A percentile compares a stretch with the other conserved stretches of the same genome.
Conservation (phyloP, 2,888 invertebrate species). For the Agrochola circellaris region DNA sequence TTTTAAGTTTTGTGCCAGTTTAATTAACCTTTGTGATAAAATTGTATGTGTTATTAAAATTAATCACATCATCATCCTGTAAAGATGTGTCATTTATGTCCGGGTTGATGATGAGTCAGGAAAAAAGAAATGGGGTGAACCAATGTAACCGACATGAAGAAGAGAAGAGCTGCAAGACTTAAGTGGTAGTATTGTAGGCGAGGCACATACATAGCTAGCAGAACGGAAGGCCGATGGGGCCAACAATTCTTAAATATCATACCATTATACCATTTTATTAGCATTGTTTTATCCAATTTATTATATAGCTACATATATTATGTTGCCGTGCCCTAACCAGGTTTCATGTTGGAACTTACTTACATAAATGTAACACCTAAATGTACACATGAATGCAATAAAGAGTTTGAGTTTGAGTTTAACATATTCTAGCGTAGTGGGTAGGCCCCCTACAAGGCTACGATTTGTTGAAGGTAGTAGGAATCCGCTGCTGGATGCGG, state of each 20-base stretch:
- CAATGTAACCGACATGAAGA: too few species aligned
- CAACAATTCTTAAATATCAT: neutral
- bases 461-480: neutral
- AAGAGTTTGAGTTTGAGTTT: too few species aligned
- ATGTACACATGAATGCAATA: too few species aligned
- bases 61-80: neutral
- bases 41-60: neutral
- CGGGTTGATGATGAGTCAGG: neutral
- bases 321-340: too few species aligned
- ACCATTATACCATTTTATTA: too few species aligned
- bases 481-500: neutral
- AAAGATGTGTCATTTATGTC: neutral
- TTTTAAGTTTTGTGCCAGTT: conserved; percentile 5
- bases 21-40: conserved; percentile 25
- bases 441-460: neutral
- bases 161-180: neutral
- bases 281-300: too few species aligned
- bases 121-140: neutral
- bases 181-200: neutral
- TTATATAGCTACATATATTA: too few species aligned
- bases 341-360: too few species aligned
- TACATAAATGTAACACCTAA: too few species aligned
- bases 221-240: neutral
- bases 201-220: neutral
- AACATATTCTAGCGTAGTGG: neutral